Conservation (phyloP, 2,797 vertebrate genomes). For the Macropus fuliginosus region DNA sequence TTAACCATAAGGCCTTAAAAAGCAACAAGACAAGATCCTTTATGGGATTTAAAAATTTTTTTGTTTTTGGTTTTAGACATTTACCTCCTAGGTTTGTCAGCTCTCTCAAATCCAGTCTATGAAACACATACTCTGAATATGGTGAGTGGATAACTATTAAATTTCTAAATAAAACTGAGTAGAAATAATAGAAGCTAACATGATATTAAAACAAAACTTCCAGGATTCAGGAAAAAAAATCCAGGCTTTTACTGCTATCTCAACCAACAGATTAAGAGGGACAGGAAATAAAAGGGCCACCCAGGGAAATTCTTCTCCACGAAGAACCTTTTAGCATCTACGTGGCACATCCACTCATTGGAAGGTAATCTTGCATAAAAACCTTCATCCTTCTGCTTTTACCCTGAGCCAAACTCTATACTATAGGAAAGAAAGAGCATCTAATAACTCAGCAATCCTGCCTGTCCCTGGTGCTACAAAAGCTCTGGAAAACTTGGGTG, state of each 20-base stretch:
- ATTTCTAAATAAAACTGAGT: not conserved
- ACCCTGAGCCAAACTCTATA: not conserved
- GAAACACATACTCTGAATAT: conserved; percentile 47
- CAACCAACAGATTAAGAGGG: not conserved
- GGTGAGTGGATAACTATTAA: not conserved
- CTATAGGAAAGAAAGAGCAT: conserved; percentile 17
- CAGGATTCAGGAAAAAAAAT: not conserved
- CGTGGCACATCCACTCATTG: conserved; percentile 1
- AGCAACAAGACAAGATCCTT: not conserved
- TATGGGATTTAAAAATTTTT: not conserved
- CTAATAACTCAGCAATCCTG: conserved; percentile 6
- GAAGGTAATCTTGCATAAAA: conserved; percentile 18
- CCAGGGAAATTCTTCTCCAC: not conserved
- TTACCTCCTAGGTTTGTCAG: conserved; percentile 31
- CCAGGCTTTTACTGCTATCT: not conserved
- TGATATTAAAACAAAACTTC: not conserved
- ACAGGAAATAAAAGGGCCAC: not conserved
- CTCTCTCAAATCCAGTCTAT: conserved; percentile 22
- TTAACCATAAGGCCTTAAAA: not conserved
- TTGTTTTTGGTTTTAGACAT: not conserved
- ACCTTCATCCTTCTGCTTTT: conserved; percentile 7
- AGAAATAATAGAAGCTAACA: not conserved
- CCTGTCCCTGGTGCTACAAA: not conserved
- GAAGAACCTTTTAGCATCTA: not conserved
- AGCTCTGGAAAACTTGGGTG: conserved; percentile 15